Evolutionary conservation across 2,888 invertebrate species (phyloP), one percentile per base, ranked within the genome.

Genomic region (Dolichopus griseipennis): DNA sequence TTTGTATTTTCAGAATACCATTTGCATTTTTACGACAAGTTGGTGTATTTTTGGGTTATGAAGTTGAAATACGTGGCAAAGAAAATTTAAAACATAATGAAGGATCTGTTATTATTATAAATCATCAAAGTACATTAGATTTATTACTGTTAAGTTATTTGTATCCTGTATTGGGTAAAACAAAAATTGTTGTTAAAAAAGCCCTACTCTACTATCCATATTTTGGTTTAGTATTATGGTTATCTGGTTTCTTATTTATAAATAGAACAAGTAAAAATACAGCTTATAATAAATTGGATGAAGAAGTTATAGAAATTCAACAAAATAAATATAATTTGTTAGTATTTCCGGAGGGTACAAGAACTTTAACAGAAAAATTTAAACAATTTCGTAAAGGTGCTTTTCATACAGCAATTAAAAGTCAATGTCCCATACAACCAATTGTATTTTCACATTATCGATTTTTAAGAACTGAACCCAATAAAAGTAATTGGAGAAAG

Each of bases 341-440:
- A 78, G 84, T 95, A 72, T 95, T 93, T 79, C 94, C 95, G 2
- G 95, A 95, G 82, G 95, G 95, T 20, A 94, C 94, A 20, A 83
- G 95, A 72, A 88, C 89, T 76, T 84, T 85, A 22, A 85, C 85
- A 34, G 88, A 87, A 52, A 85, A 85, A 66, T 81, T 96, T 75
- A 81, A 93, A 72, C 91, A 93, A 2, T 95, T 95, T 82, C 93
- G 95, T 78, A 95, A 95, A 78, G 95, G 95, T 10, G 94, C 93
- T 12, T 96, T 96, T 82, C 92, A 94, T 81, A 86, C 94, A 70
- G 95, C 95, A 0, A 83, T 93, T 72, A 86, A 87, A 71, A 89
- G 91, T 0, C 86, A 86, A 75, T 87, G 91, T 68, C 92, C 93
- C 2, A 88, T 95, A 71, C 89, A 93, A 37, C 95, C 95, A 0